Evolutionary conservation across 2,113 vertebrate species (phyloP), one percentile per base, ranked within the genome.

Genomic region (Microcebus lehilahytsara): DNA sequence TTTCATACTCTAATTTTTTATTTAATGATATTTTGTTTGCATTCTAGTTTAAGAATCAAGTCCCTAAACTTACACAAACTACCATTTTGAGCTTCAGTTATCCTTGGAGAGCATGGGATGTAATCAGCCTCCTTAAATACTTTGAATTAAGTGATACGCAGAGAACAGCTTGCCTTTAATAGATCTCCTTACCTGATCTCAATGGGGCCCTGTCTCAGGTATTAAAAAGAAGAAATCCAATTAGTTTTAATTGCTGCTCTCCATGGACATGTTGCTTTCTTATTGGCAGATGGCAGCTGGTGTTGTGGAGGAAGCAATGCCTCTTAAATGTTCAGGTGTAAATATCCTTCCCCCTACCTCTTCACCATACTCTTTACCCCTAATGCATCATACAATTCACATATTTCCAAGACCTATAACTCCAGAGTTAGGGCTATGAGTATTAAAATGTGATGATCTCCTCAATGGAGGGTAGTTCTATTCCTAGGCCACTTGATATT

Each of bases 151-250:
- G 66, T 94, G 72, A 91, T 93, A 91, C 34, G 1, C 71, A 91
- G 49, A 89, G 56, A 89, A 96, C n/a, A 89, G 67, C 62, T 93
- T 97, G 91, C 42, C 80, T 96, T 96, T 96, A 96, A 95, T 79
- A 94, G 88, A 91, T 92, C 34, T 90, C 80, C 62, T 96, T 95
- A 91, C 77, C 53, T 95, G 89, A 93, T 94, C 72, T 93, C 93
- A 92, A 69, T 78, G 60, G 71, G 60, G 23, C 32, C 49, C n/a
- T 83, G 46, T 49, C 19, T 91, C 49, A 58, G n/a, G 78, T 91
- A 97, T 96, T 96, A 81, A 97, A 94, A 72, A 46, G 71, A 93
- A 95, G 37, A 96, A 96, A 85, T 49, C 12, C 64, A 97, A 96
- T 96, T 96, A 96, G 53, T n/a, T 96, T 53, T 97, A 95, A 96